Conservation (phyloP, 2,113 vertebrate species). For the Cololabis saira region DNA sequence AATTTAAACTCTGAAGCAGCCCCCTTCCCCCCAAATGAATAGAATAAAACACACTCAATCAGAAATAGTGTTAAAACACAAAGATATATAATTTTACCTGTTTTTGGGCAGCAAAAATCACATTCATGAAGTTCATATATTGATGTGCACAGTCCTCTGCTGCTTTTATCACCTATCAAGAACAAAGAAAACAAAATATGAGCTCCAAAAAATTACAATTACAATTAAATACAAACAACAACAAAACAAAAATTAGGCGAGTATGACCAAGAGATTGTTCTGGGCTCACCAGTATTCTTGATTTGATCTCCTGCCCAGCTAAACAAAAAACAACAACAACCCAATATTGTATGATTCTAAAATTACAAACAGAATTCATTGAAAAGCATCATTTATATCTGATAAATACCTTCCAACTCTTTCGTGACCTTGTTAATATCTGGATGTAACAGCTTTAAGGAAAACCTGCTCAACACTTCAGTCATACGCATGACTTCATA, state of each 20-base stretch:
- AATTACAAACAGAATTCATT: not conserved
- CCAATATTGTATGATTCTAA: not conserved
- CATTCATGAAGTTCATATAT: slow-evolving; percentile 99
- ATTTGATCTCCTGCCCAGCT: slow-evolving; percentile 93
- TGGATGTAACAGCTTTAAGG: slow-evolving; percentile 74
- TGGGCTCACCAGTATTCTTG: slow-evolving; percentile 92
- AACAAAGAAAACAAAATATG: slow-evolving; percentile 6
- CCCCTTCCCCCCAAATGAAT: not conserved
- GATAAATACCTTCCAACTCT: slow-evolving; percentile 87
- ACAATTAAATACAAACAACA: too few relatives aligned
- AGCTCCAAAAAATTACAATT: slow-evolving; percentile 5
- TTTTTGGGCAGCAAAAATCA: slow-evolving; percentile 97
- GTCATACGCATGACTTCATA: not conserved
- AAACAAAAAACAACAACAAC: slow-evolving; percentile 26
- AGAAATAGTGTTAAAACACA: not conserved
- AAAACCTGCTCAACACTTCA: not conserved
- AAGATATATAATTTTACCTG: slow-evolving; percentile 82
- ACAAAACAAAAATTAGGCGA: not conserved
- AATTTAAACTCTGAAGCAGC: too few relatives aligned
- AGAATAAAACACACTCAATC: not conserved
- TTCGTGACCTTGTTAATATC: slow-evolving; percentile 92
- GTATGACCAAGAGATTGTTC: not conserved
- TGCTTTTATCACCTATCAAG: slow-evolving; percentile 91
- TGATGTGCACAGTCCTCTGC: slow-evolving; percentile 93
- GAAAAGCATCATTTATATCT: not conserved